Conservation (phyloP, 64 coral and sea anemone species). For the Stichodactyla mertensii region DNA sequence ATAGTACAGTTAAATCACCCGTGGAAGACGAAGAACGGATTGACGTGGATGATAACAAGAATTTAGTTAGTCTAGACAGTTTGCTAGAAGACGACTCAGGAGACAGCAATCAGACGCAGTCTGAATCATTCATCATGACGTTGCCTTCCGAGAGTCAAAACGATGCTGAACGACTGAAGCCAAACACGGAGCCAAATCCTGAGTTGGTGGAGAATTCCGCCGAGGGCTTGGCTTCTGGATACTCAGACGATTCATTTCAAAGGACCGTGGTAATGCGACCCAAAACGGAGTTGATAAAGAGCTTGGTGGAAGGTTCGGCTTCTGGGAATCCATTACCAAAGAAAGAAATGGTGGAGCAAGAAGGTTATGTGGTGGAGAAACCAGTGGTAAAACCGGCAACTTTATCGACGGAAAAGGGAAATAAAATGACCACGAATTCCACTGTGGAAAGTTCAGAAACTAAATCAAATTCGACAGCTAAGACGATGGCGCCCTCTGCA, state of each 20-base stretch:
- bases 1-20: neutral
- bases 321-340: neutral
- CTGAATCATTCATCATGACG: neutral
- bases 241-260: neutral
- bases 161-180: neutral
- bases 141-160: neutral
- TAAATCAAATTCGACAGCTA: neutral
- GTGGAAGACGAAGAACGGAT: neutral
- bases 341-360: neutral
- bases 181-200: neutral
- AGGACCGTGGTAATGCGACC: neutral
- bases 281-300: neutral
- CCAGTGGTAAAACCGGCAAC: neutral
- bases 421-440: neutral
- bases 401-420: neutral
- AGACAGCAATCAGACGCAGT: neutral
- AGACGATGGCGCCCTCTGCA: neutral
- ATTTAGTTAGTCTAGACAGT: neutral
- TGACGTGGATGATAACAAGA: neutral
- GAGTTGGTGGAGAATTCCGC: neutral
- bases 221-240: neutral
- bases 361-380: neutral
- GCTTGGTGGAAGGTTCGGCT: neutral
- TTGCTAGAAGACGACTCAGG: neutral
- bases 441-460: neutral